phyloP scores from a whole-genome alignment of 1,140 invertebrate species.

The Temnothorax longispinosus region DNA sequence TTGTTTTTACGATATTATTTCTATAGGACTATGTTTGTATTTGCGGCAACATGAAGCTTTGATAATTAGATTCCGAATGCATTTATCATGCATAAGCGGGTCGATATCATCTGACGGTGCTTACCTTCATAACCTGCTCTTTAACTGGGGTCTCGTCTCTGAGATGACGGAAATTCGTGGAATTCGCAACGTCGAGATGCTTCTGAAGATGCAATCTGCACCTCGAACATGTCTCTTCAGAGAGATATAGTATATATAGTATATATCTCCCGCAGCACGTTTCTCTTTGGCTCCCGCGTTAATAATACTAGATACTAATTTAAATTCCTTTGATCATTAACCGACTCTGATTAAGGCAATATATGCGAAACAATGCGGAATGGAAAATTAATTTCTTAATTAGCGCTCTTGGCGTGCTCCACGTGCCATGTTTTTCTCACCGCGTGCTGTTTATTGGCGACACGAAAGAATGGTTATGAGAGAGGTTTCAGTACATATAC shows the following conservation, averaged over 20 bases:
- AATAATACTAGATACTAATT: slow-evolving; percentile 70
- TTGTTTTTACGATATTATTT: not conserved
- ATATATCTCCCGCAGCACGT: not conserved
- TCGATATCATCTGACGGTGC: slow-evolving; percentile 33
- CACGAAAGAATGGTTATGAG: not conserved
- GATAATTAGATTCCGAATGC: slow-evolving; percentile 22
- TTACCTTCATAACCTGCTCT: slow-evolving; percentile 54
- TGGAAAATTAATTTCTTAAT: slow-evolving; percentile 52
- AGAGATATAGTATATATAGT: not conserved
- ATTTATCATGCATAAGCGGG: slow-evolving; percentile 1
- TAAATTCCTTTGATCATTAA: slow-evolving; percentile 73
- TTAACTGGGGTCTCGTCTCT: slow-evolving; percentile 44
- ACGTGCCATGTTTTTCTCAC: not conserved
- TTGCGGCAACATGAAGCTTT: not conserved
- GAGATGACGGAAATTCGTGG: slow-evolving; percentile 46
- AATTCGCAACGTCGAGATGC: slow-evolving; percentile 58
- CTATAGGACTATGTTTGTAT: not conserved
- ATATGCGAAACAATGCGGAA: slow-evolving; percentile 43
- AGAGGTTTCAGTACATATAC: not conserved
- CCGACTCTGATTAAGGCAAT: slow-evolving; percentile 64
- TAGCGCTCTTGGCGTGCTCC: not conserved
- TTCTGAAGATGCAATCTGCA: slow-evolving; percentile 70
- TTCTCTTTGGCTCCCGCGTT: slow-evolving; percentile 44
- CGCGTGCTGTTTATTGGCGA: not conserved
- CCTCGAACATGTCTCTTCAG: slow-evolving; percentile 20